Conservation (phyloP, 2,113 vertebrate species). For the Elaphurus davidianus region DNA sequence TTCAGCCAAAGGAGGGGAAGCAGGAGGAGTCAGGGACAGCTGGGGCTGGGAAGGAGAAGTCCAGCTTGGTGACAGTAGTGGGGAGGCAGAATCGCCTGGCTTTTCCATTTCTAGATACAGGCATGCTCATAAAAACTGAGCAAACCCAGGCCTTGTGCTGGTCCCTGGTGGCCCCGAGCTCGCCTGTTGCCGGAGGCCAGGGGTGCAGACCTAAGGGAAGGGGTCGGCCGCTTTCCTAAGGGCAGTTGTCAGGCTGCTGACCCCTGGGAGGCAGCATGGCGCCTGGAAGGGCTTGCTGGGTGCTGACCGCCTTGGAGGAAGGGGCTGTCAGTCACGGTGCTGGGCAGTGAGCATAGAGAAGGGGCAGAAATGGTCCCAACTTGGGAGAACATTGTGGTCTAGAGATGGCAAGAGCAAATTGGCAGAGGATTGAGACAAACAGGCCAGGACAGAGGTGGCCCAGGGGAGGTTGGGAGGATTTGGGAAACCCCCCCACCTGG, state of each 20-base stretch:
- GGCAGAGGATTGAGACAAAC: not conserved
- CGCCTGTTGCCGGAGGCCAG: not conserved
- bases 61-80: not conserved
- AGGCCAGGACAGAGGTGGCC: too few relatives aligned
- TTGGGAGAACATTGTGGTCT: too few relatives aligned
- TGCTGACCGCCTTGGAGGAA: too few relatives aligned
- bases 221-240: accelerated
- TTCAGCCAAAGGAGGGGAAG: not conserved
- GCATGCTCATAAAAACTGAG: not conserved
- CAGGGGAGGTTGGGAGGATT: not conserved
- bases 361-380: not conserved
- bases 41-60: not conserved
- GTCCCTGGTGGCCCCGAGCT: not conserved
- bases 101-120: not conserved
- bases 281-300: accelerated
- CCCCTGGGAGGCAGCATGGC: accelerated
- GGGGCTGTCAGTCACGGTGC: not conserved
- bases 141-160: not conserved
- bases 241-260: not conserved
- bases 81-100: not conserved
- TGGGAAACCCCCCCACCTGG: not conserved
- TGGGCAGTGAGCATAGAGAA: accelerated
- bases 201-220: not conserved
- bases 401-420: too few relatives aligned
- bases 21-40: not conserved